Conservation (phyloP, 1,140 invertebrate species). For the Pseudachorutes palmiensis region DNA sequence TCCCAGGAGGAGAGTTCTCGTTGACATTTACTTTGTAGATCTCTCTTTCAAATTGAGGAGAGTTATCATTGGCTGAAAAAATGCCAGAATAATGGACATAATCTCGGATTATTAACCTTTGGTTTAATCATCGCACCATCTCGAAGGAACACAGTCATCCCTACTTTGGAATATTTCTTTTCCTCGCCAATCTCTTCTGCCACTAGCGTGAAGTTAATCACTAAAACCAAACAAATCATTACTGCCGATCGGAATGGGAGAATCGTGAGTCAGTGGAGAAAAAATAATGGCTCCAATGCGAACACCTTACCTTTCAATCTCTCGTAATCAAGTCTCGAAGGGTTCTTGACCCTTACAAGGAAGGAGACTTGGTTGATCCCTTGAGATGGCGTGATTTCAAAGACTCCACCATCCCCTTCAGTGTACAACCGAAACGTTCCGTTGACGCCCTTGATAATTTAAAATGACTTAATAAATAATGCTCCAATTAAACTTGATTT, state of each 20-base stretch:
- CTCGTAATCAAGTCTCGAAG: conserved; percentile 77
- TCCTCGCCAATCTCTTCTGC: conserved; percentile 66
- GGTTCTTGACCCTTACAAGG: conserved; percentile 77
- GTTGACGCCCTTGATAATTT: conserved; percentile 30
- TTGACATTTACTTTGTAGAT: conserved; percentile 41
- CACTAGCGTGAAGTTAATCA: conserved; percentile 74
- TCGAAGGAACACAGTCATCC: conserved; percentile 72
- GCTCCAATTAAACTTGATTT: too few relatives aligned
- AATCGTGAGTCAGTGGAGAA: not conserved
- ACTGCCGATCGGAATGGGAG: not conserved
- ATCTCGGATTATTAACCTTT: not conserved
- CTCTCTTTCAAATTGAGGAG: conserved; percentile 28
- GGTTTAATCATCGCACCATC: conserved; percentile 56
- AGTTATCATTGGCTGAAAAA: conserved; percentile 15
- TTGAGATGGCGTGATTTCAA: conserved; percentile 77
- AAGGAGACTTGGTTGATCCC: conserved; percentile 89
- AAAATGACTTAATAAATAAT: too few relatives aligned
- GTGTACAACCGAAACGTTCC: conserved; percentile 63
- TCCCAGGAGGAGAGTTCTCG: conserved; percentile 76
- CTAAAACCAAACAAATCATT: conserved; percentile 43
- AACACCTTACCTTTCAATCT: conserved; percentile 48
- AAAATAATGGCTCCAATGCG: not conserved
- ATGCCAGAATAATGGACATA: not conserved
- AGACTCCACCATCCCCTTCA: conserved; percentile 69
- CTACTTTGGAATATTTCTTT: conserved; percentile 61